A percentile compares a stretch with the other conserved stretches of the same genome.
These are phyloP conservation scores for Quadriops clusia DNA, from an alignment of 2,888 invertebrate species.

Conservation along the genomic window DNA sequence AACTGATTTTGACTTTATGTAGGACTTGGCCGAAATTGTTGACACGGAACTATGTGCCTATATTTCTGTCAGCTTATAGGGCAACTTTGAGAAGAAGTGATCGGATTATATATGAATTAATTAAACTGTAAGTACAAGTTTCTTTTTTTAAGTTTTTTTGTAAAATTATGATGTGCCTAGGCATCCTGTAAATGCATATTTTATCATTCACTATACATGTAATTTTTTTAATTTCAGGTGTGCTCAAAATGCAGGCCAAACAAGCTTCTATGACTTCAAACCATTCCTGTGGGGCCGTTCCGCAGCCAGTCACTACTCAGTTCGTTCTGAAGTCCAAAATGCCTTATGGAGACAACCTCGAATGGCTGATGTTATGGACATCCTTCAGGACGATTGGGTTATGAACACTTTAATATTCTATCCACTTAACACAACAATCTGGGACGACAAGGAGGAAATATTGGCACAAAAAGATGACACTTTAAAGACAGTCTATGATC, in stretches of 20 bases:
- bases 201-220: not conserved
- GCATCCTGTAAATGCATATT: slow-evolving; percentile 1
- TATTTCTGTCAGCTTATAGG: slow-evolving; percentile 66
- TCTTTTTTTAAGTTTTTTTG: slow-evolving; percentile 26
- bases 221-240: slow-evolving; percentile 22
- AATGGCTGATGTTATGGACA: slow-evolving; percentile 57
- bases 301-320: slow-evolving; percentile 65
- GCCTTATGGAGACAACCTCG: slow-evolving; percentile 61
- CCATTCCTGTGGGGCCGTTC: slow-evolving; percentile 79
- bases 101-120: slow-evolving; percentile 55
- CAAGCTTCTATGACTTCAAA: slow-evolving; percentile 35
- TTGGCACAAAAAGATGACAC: slow-evolving; percentile 8
- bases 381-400: slow-evolving; percentile 53
- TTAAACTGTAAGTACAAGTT: slow-evolving; percentile 54
- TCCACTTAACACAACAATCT: slow-evolving; percentile 36
- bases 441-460: slow-evolving; percentile 26
- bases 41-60: slow-evolving; percentile 56
- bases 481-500: slow-evolving; percentile 55
- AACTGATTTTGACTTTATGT: slow-evolving; percentile 52
- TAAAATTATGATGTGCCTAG: slow-evolving; percentile 1
- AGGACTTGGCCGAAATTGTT: slow-evolving; percentile 52
- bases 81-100: slow-evolving; percentile 61
- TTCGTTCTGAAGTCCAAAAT: slow-evolving; percentile 44
- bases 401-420: slow-evolving; percentile 57
- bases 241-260: slow-evolving; percentile 24